phyloP scores from a whole-genome alignment of 2,797 vertebrate species.

The Channallabes apus region DNA sequence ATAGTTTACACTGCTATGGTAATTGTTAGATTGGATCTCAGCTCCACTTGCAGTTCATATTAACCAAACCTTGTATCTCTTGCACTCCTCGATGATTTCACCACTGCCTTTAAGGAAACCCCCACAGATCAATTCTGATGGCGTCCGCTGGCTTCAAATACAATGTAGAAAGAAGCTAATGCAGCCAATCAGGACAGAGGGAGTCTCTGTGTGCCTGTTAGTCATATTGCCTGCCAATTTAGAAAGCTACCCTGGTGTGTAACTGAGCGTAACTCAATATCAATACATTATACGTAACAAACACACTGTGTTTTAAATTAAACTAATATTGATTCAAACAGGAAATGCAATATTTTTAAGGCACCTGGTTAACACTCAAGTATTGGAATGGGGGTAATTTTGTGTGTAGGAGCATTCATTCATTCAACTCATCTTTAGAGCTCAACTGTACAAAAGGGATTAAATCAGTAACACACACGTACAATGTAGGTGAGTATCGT shows the following conservation, averaged over 20 bases:
- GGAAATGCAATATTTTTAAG: not conserved
- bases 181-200: constrained; percentile 1
- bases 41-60: not conserved
- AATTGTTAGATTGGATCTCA: not conserved
- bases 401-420: not conserved
- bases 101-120: not conserved
- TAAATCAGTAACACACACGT: not conserved
- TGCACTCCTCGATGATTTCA: not conserved
- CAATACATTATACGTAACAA: not conserved
- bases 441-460: not conserved
- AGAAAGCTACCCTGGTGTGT: not conserved
- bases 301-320: not conserved
- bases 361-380: not conserved
- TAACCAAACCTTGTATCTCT: not conserved
- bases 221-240: constrained; percentile 2
- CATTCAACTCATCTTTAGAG: not conserved
- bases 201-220: not conserved
- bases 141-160: not conserved
- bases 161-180: too few relatives aligned
- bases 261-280: not conserved
- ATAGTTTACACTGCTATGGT: not conserved
- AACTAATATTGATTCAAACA: not conserved
- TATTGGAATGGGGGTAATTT: not conserved
- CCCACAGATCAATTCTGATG: not conserved
- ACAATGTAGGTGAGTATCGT: not conserved